These are phyloP conservation scores for mouse (Mus musculus) DNA, from an alignment of 2,113 vertebrate genomes.

Conservation along the genomic window GRCm39 chr11:16842501-16843000, in stretches of 20 bases:
- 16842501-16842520: background rate
- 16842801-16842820: background rate
- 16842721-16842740: background rate
- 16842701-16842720: background rate
- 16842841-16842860: fast-evolving
- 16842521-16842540: background rate
- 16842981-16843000: background rate
- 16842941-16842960: fast-evolving
- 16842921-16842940: background rate
- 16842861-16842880: fast-evolving
- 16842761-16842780: background rate
- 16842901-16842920: fast-evolving
- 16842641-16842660: background rate
- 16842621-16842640: background rate
- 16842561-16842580: background rate
- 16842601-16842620: background rate
- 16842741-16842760: background rate
- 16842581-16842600: background rate
- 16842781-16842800: background rate
- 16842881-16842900: fast-evolving
- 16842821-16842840: fast-evolving
- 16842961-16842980: fast-evolving
- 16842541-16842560: background rate
- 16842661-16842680: background rate
- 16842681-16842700: background rate